Evolutionary conservation across 2,113 vertebrate genomes (phyloP).

Genomic region (Empidonax traillii): DNA sequence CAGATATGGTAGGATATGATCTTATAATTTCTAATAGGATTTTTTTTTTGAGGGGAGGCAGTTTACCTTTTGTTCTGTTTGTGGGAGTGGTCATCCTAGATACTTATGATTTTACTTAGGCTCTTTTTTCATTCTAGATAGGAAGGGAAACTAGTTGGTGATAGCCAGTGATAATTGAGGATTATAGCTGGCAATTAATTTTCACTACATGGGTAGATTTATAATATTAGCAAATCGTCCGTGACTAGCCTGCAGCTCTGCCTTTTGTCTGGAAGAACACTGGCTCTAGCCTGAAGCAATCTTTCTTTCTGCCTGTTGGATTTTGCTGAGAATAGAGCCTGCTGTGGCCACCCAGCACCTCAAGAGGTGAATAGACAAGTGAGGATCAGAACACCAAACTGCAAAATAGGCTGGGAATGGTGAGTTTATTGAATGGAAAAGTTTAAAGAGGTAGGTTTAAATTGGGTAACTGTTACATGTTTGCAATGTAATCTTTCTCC

Average conservation of each 20-base stretch:
- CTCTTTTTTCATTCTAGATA: not conserved
- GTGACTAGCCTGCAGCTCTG: conserved; percentile 25
- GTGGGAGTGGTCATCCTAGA: not conserved
- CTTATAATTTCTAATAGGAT: not conserved
- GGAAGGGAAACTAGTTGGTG: not conserved
- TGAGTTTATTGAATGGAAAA: not conserved
- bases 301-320: not conserved
- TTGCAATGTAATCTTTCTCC: not conserved
- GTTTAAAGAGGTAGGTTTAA: not conserved
- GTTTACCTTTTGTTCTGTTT: not conserved
- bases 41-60: not conserved
- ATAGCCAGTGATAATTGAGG: conserved; percentile 2
- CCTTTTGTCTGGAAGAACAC: conserved; percentile 25
- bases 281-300: conserved; percentile 26
- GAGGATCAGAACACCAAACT: not conserved
- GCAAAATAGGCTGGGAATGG: not conserved
- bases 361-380: not conserved
- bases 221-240: conserved; percentile 30
- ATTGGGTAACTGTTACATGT: not conserved
- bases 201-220: conserved; percentile 30
- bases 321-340: conserved; percentile 28
- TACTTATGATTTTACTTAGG: not conserved
- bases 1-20: not conserved
- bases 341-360: not conserved
- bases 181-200: conserved; percentile 48